phyloP scores from a whole-genome alignment of 2,888 invertebrate genomes.

The Drosophila nr. perissopoda region DNA sequence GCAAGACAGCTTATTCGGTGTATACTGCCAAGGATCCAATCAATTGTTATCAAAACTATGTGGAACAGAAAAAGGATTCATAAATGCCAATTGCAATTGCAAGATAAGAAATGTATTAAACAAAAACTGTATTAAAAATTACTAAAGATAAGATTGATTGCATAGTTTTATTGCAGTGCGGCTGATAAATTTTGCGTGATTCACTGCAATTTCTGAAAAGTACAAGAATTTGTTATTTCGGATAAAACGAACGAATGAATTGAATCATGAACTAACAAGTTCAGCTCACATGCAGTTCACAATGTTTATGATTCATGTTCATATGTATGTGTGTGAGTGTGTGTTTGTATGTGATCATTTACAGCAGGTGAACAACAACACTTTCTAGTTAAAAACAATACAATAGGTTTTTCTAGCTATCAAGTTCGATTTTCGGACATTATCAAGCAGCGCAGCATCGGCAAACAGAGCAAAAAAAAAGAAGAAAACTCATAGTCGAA shows the following conservation, averaged over 20 bases:
- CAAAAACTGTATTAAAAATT: constrained; percentile 7
- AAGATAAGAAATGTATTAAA: not conserved
- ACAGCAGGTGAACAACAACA: constrained; percentile 53
- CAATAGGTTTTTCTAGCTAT: constrained; percentile 13
- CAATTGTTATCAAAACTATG: constrained; percentile 82
- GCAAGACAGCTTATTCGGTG: constrained; percentile 63
- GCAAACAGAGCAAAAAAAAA: not conserved
- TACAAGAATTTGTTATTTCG: not conserved
- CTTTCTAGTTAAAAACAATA: constrained; percentile 46
- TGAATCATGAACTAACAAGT: constrained; percentile 35
- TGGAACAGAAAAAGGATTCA: constrained; percentile 48
- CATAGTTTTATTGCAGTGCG: not conserved
- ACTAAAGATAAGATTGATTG: not conserved
- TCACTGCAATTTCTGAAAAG: not conserved
- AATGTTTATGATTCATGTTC: constrained; percentile 35
- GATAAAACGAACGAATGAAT: constrained; percentile 5
- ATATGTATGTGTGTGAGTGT: not conserved
- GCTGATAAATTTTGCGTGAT: not conserved
- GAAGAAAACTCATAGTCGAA: not conserved
- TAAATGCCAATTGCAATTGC: constrained; percentile 7
- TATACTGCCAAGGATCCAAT: constrained; percentile 80
- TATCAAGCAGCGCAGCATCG: constrained; percentile 1
- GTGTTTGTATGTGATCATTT: constrained; percentile 7
- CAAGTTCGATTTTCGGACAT: constrained; percentile 8
- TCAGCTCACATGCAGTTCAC: constrained; percentile 31